phyloP scores from a whole-genome alignment of 2,888 invertebrate species.

The Oscheius myriophilus region DNA sequence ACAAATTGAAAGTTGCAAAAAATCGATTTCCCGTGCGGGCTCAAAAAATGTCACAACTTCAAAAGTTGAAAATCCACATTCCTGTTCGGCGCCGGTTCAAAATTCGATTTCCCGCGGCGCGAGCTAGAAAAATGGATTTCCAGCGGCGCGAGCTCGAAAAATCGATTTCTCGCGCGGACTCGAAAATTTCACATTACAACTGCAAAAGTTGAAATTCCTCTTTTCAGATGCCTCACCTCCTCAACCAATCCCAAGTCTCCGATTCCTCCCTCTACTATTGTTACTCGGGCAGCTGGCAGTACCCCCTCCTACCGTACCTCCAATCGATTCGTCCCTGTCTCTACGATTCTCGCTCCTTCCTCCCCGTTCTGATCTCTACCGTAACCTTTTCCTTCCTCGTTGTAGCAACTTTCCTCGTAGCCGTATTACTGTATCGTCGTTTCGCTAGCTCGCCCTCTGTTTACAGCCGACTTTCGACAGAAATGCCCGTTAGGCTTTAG shows the following conservation, averaged over 20 bases:
- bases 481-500: conserved; percentile 23
- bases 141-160: no score
- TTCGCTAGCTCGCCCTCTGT: conserved; percentile 31
- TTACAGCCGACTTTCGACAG: conserved; percentile 38
- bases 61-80: no score
- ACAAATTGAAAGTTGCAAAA: no score
- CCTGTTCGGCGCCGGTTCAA: no score
- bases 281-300: conserved; percentile 63
- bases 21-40: no score
- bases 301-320: conserved; percentile 60
- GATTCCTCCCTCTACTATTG: conserved; percentile 61
- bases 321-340: conserved; percentile 51
- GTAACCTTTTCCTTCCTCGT: conserved; percentile 47
- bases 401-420: conserved; percentile 43
- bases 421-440: conserved; percentile 38
- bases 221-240: conserved; percentile 36
- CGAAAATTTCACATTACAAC: conserved; percentile 15
- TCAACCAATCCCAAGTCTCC: conserved; percentile 46
- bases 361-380: conserved; percentile 54
- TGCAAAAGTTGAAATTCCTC: conserved; percentile 19
- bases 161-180: no score
- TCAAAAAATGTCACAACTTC: no score
- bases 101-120: no score
- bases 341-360: conserved; percentile 37
- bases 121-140: no score